Evolutionary conservation across 2,113 vertebrate species (phyloP).

Genomic region (Philantomba maxwellii): DNA sequence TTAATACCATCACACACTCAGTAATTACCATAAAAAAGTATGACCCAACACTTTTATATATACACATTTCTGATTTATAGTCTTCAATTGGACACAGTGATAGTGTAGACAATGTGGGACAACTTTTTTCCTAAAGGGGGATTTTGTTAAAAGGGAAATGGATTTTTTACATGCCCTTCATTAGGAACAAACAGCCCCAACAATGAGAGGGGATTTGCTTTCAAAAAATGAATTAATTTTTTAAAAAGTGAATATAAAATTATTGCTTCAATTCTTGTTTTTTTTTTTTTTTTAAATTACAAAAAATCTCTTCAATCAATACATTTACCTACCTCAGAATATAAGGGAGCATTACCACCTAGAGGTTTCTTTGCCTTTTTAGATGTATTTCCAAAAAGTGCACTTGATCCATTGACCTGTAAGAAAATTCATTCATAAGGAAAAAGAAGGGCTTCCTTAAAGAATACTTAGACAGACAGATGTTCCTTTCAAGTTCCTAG

Average conservation of each 20-base stretch:
- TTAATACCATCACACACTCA: background rate
- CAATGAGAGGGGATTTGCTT: background rate
- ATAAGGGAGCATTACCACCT: slow-evolving; percentile 70
- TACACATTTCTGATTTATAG: background rate
- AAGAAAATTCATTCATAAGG: slow-evolving; percentile 29
- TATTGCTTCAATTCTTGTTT: background rate
- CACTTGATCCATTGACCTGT: slow-evolving; percentile 84
- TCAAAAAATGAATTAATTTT: background rate
- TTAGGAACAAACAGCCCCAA: background rate
- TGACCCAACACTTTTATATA: background rate
- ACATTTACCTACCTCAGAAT: slow-evolving; percentile 83
- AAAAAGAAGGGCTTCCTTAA: background rate
- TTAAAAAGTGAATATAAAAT: background rate
- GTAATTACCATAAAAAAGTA: background rate
- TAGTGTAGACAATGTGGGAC: background rate
- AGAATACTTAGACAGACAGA: background rate
- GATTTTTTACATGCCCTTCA: background rate
- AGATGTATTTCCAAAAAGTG: slow-evolving; percentile 66
- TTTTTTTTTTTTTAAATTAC: background rate
- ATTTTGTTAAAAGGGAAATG: background rate
- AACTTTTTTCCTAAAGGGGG: background rate
- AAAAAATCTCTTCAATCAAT: background rate
- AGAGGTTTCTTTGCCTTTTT: slow-evolving; percentile 79
- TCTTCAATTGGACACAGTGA: background rate
- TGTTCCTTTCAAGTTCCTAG: background rate